Conservation (phyloP, 2,113 vertebrate genomes). For the rat (Rattus norvegicus) region DNA sequence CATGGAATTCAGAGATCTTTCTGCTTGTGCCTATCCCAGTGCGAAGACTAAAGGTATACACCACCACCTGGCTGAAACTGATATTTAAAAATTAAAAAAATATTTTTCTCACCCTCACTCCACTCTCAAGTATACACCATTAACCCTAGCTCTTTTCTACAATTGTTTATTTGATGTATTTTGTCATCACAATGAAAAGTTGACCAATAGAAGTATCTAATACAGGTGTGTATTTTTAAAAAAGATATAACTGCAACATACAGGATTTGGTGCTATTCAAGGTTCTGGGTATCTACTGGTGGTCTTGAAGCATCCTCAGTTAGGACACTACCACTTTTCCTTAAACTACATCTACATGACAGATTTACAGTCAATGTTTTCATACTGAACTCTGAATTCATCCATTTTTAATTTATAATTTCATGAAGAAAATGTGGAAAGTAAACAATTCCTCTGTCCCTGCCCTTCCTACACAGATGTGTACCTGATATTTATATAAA, state of each 20-base stretch:
- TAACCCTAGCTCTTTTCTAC: neutral
- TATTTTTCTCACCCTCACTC: neutral
- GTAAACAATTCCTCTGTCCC: neutral
- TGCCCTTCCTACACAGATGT: too few species aligned
- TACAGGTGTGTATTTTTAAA: neutral
- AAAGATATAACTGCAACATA: neutral
- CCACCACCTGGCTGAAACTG: neutral
- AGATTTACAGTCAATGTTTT: conserved; percentile 35
- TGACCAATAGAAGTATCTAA: neutral
- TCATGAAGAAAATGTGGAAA: conserved; percentile 19
- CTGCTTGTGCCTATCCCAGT: neutral
- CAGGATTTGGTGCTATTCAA: neutral
- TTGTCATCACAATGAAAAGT: neutral
- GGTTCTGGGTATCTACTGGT: neutral
- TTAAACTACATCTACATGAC: neutral
- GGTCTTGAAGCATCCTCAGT: neutral
- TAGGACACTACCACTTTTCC: neutral
- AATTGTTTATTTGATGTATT: neutral
- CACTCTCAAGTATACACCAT: neutral
- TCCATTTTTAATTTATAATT: conserved; percentile 2
- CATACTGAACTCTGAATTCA: neutral
- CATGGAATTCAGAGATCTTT: neutral
- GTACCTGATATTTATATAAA: neutral
- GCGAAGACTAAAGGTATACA: neutral
- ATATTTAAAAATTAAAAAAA: neutral